Evolutionary conservation across 1,140 invertebrate genomes (phyloP), one percentile per base, ranked within the genome.

Genomic region (Berghia stephanieae): DNA sequence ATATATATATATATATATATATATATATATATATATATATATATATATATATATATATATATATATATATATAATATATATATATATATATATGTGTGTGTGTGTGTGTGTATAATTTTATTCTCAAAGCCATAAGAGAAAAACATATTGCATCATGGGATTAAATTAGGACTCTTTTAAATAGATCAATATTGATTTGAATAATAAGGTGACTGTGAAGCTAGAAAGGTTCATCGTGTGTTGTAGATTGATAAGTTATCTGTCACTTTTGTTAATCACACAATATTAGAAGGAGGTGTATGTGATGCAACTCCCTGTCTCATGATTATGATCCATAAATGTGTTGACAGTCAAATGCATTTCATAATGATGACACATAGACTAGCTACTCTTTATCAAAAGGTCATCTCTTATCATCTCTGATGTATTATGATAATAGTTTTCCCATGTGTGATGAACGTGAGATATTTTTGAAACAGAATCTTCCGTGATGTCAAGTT

Each of bases 1-100:
- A 10, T 63, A 36, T 63, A 16, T 63, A 27, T 63, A 63, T 63
- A 27, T 63, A 63, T 63, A 27, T 63, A 63, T 63, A 27, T 63
- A 63, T 63, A 27, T 63, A 63, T 63, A 27, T 63, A 63, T 63
- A 27, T 63, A 63, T 63, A 27, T 63, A 63, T 63, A 27, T 63
- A 63, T 63, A 27, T 63, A 63, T 63, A 27, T 63, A 63, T 63
- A 27, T 63, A 63, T 63, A 27, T 63, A 63, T 63, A 27, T 63
- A 63, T 63, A 27, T 63, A 63, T 63, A 27, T 63, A 63, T 63
- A 27, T 63, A 63, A 16, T 27, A 16, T 10, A 16, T 60, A 10
- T 60, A 60, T 27, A 16, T 10, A 16, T 60, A 10, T 10, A n/a
- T 60, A 60, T 27, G 8, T 60, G 24, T 60, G 16, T 60, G 31